These are phyloP conservation scores for Scotopteryx bipunctaria DNA, from an alignment of 2,888 invertebrate genomes.

Conservation along the genomic window DNA sequence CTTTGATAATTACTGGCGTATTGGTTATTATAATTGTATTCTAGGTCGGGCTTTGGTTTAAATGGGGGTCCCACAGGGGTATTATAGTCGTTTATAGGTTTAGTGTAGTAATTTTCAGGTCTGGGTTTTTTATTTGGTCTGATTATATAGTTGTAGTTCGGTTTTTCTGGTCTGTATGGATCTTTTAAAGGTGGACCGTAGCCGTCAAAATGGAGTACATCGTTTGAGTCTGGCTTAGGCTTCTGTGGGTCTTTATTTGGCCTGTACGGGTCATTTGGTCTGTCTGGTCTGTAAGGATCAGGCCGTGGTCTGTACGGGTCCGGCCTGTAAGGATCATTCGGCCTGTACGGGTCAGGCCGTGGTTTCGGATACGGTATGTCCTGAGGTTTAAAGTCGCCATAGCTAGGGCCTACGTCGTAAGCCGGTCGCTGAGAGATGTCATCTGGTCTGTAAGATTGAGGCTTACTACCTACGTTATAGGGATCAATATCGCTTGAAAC, in stretches of 20 bases:
- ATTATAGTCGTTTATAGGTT: slow-evolving; percentile 33
- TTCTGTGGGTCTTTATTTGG: slow-evolving; percentile 16
- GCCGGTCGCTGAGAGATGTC: slow-evolving; percentile 59
- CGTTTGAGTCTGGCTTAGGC: slow-evolving; percentile 16
- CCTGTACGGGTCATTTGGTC: slow-evolving; percentile 28
- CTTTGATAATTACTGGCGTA: slow-evolving; percentile 62
- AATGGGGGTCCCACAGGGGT: slow-evolving; percentile 52
- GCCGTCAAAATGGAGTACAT: too few relatives aligned
- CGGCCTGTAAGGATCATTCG: slow-evolving; percentile 6
- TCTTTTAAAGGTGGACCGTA: too few relatives aligned
- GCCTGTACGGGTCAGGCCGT: slow-evolving; percentile 18
- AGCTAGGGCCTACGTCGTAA: slow-evolving; percentile 61
- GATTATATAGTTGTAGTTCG: slow-evolving; percentile 63
- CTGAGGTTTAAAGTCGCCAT: slow-evolving; percentile 64
- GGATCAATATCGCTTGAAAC: slow-evolving; percentile 48
- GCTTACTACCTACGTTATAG: slow-evolving; percentile 43
- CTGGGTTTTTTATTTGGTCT: slow-evolving; percentile 66
- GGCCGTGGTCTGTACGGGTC: slow-evolving; percentile 19
- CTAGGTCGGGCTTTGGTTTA: slow-evolving; percentile 45
- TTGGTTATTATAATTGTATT: slow-evolving; percentile 58
- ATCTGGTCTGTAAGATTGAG: slow-evolving; percentile 63
- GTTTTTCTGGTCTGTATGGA: slow-evolving; percentile 50
- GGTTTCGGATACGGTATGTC: slow-evolving; percentile 61
- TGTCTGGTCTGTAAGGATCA: slow-evolving; percentile 5
- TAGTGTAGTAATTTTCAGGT: slow-evolving; percentile 35